A percentile compares a stretch with the other conserved stretches of the same genome.
phyloP scores from a whole-genome alignment of 2,113 vertebrate genomes.

The Empidonax traillii region DNA sequence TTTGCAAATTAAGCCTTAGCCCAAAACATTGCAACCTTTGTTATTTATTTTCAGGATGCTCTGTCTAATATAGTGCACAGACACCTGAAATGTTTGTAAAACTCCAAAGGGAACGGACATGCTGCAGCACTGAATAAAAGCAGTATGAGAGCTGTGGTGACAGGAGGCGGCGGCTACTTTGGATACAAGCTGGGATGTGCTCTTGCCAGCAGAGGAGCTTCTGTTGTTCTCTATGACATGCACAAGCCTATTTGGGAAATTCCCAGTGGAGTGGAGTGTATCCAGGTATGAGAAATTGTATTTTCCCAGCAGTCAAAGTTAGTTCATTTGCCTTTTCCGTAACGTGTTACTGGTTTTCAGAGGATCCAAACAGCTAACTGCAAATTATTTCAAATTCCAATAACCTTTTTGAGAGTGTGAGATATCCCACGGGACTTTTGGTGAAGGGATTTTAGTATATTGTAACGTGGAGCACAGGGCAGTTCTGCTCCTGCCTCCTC shows the following conservation, averaged over 20 bases:
- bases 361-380: neutral
- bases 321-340: neutral
- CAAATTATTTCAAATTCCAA: neutral
- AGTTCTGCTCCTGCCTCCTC: neutral
- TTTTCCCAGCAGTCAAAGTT: neutral
- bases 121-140: neutral
- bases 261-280: slow-evolving; percentile 75
- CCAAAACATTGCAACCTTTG: neutral
- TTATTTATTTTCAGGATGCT: neutral
- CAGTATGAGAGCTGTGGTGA: slow-evolving; percentile 82
- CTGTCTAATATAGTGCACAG: neutral
- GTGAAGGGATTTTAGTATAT: neutral
- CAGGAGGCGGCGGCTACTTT: slow-evolving; percentile 89
- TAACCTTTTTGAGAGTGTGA: neutral
- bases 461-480: rapidly evolving
- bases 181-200: slow-evolving; percentile 86
- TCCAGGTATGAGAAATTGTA: slow-evolving; percentile 77
- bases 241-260: slow-evolving; percentile 77
- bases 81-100: neutral
- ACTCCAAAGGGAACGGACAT: neutral
- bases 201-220: slow-evolving; percentile 77
- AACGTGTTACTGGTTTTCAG: neutral
- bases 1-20: neutral
- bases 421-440: neutral
- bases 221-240: slow-evolving; percentile 86